Percentiles rank a stretch among this genome's conserved stretches.
Evolutionary conservation across 1,140 invertebrate species (phyloP).

Genomic region (Cyclargus thomasi): DNA sequence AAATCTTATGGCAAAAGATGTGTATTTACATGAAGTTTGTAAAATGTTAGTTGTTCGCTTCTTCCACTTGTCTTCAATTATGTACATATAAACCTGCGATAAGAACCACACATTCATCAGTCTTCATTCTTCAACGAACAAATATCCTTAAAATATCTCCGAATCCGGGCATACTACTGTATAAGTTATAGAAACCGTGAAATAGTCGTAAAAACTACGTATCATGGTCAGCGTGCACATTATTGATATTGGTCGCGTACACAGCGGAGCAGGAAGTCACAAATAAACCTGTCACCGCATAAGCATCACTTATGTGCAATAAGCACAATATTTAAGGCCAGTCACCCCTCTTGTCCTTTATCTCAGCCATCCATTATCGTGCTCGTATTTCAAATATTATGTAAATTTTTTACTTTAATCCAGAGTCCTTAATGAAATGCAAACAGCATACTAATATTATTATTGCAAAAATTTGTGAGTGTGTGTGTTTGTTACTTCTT

Average conservation of each 20-base stretch:
- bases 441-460: no score
- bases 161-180: neutral
- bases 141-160: neutral
- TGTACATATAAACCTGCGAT: no score
- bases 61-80: no score
- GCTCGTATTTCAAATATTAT: neutral
- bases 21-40: no score
- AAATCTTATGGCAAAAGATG: no score
- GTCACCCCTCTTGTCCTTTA: constrained; percentile 32
- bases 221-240: constrained; percentile 33
- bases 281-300: constrained; percentile 61
- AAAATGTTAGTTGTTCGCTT: no score
- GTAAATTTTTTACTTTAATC: neutral
- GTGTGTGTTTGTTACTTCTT: no score
- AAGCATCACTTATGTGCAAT: constrained; percentile 47
- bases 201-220: constrained; percentile 13
- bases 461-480: no score
- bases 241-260: constrained; percentile 49
- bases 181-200: constrained; percentile 23
- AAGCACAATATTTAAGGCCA: constrained; percentile 42
- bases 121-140: no score
- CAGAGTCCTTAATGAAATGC: no score
- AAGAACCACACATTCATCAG: no score
- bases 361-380: neutral
- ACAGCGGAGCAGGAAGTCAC: constrained; percentile 53